Evolutionary conservation across 1,140 invertebrate species (phyloP), one percentile per base, ranked within the genome.

Genomic region (Drosophila cardini): DNA sequence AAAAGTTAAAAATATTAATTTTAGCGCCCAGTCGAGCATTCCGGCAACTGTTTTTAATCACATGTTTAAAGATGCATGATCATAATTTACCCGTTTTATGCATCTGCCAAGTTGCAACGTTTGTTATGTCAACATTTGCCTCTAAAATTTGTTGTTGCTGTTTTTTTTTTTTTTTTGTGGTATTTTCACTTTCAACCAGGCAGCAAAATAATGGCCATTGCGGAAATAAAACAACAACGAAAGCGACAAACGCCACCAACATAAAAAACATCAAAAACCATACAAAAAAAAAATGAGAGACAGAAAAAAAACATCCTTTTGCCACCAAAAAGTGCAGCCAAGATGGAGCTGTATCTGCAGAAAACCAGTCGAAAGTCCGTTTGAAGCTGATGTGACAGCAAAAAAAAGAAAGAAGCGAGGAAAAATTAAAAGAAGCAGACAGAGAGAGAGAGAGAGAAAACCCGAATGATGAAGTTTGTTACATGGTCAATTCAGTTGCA

Each of bases 221-320:
- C 82, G 82, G 82, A 86, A 86, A 87, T 64, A 87, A 87, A 82
- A 82, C 78, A 82, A 65, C 79, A 79, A 76, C 79, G 79, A 78
- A 87, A 83, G 76, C 77, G 67, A 75, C 78, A 69, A 72, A 45
- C 58, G 65, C 81, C 77, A 76, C 53, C 65, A 76, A 26, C 21
- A 26, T 26, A 26, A 26, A 43, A 65, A 70, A 60, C 65, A 76
- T 76, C 61, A 85, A 48, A 55, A 38, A 38, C 9, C 6, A 34
- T 15, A 53, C 15, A 53, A 18, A 45, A 32, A 53, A 53, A 40
- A n/a, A n/a, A n/a, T n/a, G n/a, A n/a, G n/a, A 26, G 21, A 4
- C 4, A 26, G 5, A 52, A 36, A 75, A 78, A 70, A 76, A 76
- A 87, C 79, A 86, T 87, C 83, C 82, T 87, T 85, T 85, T 82